Evolutionary conservation across 2,797 vertebrate species (phyloP).

Genomic region (Muscicapa striata): DNA sequence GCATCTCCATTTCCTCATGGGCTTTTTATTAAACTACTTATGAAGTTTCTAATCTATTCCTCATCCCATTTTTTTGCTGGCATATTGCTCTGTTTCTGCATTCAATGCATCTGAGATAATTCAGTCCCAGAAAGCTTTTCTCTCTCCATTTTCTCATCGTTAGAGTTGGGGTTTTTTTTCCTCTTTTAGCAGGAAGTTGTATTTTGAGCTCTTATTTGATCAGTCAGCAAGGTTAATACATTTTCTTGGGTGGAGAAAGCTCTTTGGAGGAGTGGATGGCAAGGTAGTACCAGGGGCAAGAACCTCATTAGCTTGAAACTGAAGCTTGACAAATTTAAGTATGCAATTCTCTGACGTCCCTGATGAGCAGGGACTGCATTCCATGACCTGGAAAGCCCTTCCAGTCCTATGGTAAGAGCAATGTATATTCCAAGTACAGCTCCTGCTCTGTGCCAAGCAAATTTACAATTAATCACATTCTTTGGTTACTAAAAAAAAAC

Average conservation of each 20-base stretch:
- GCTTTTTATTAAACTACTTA: background rate
- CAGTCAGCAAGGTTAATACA: background rate
- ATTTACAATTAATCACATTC: background rate
- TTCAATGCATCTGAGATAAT: background rate
- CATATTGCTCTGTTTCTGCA: background rate
- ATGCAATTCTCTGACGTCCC: background rate
- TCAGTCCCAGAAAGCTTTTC: background rate
- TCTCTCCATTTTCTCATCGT: background rate
- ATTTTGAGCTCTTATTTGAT: slow-evolving; percentile 9
- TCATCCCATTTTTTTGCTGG: background rate
- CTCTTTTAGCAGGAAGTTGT: background rate
- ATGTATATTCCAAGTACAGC: background rate
- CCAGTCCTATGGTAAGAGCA: background rate
- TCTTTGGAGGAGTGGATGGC: background rate
- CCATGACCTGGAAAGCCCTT: background rate
- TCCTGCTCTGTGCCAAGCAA: background rate
- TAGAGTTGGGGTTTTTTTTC: background rate
- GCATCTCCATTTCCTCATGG: background rate
- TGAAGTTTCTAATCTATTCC: background rate
- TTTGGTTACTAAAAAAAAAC: background rate
- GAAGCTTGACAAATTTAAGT: slow-evolving; percentile 34
- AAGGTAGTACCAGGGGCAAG: slow-evolving; percentile 9
- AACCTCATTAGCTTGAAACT: slow-evolving; percentile 36
- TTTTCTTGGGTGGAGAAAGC: background rate
- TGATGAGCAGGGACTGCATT: background rate